Evolutionary conservation across 2,888 invertebrate species (phyloP), one percentile per base, ranked within the genome.

Genomic region (Eupithecia insigniata): DNA sequence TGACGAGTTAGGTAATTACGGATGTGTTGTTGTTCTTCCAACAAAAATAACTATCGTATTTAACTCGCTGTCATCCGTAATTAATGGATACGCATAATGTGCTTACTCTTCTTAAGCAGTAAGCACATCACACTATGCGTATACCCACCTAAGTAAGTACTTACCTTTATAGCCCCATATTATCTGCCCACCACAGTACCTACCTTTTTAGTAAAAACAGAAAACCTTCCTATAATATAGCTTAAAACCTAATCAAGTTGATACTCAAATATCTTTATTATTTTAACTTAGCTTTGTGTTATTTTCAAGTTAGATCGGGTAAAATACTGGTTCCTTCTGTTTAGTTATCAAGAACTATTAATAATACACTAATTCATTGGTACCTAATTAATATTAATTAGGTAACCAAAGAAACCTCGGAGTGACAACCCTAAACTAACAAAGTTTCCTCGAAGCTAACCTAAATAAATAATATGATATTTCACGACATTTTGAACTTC

Each of bases 401-500:
- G n/a, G n/a, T n/a, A n/a, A n/a, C n/a, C 30, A 30, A 30, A 30
- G 18, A n/a, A 1, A 12, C 3, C 30, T 34, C 61, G 10, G 1
- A 32, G 67, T 68, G 83, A 36, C 82, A 86, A 58, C 86, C 87
- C 85, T 85, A 70, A 43, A 14, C 60, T 62, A 66, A 77, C 34
- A 34, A 60, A 77, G 78, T 78, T 78, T 70, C 46, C 72, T 75
- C 78, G 73, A 77, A 78, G 80, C 74, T 71, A 78, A 80, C 88
- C 86, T 88, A 87, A 87, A 88, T 87, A 88, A 87, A 88, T 88
- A 88, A 88, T 85, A 83, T 79, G 80, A 83, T 84, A 83, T 84
- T 80, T 82, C 81, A 69, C 83, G 82, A 84, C 81, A 76, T 82
- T 86, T 83, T 82, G 83, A 82, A 81, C 76, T 73, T 67, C 67